Conservation (phyloP, 2,888 invertebrate genomes). For the Schizotus pectinicornis region DNA sequence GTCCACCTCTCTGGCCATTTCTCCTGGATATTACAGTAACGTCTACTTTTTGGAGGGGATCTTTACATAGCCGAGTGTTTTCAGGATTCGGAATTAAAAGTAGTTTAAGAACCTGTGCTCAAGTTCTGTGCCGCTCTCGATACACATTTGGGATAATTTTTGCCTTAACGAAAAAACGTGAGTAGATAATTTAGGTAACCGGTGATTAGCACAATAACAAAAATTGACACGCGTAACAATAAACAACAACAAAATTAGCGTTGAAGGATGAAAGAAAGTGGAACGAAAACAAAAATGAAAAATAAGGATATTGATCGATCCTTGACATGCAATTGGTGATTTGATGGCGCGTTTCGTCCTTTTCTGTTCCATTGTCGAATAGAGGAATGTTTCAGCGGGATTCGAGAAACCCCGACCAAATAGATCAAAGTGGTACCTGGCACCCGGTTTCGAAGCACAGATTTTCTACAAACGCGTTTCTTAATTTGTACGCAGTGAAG, state of each 20-base stretch:
- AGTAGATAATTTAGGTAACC: too few relatives aligned
- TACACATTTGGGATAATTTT: slow-evolving; percentile 12
- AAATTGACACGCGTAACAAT: too few relatives aligned
- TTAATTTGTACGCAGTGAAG: background rate
- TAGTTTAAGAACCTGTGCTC: slow-evolving; percentile 8
- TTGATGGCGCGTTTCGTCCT: slow-evolving; percentile 9
- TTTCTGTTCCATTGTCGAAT: slow-evolving; percentile 1
- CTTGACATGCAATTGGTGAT: slow-evolving; percentile 6
- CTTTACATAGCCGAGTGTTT: slow-evolving; percentile 19
- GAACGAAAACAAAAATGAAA: too few relatives aligned
- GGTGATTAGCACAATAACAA: too few relatives aligned
- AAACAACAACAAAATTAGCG: too few relatives aligned
- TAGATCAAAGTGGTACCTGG: slow-evolving; percentile 17
- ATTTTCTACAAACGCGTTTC: slow-evolving; percentile 8
- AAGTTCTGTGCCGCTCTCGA: slow-evolving; percentile 12
- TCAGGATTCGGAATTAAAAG: slow-evolving; percentile 17
- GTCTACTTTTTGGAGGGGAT: slow-evolving; percentile 15
- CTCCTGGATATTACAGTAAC: slow-evolving; percentile 9
- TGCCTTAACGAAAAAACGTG: slow-evolving; percentile 4
- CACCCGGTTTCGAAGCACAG: slow-evolving; percentile 11
- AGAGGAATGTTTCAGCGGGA: slow-evolving; percentile 11
- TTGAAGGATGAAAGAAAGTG: too few relatives aligned
- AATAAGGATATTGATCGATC: slow-evolving; percentile 10
- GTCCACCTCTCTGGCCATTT: slow-evolving; percentile 20
- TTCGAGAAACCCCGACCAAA: slow-evolving; percentile 1